Evolutionary conservation across 2,113 vertebrate genomes (phyloP).

Genomic region (Camelus bactrianus): DNA sequence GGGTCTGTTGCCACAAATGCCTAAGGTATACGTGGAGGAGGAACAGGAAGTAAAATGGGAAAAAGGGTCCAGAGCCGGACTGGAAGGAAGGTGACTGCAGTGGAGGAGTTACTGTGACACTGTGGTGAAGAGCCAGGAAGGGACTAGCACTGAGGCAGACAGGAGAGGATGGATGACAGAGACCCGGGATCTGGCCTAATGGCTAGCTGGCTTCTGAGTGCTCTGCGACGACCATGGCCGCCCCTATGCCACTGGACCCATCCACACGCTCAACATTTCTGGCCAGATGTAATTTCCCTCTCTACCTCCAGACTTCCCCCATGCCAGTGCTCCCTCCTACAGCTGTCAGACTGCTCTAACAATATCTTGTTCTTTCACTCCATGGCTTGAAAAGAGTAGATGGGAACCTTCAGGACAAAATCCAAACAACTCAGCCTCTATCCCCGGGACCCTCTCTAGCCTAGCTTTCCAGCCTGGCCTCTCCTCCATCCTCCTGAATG

Average conservation of each 20-base stretch:
- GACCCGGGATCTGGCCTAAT: neutral
- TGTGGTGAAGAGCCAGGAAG: neutral
- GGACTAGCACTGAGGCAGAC: neutral
- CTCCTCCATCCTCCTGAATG: neutral
- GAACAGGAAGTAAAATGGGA: neutral
- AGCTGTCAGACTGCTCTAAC: neutral
- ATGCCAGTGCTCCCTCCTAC: neutral
- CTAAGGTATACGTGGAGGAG: neutral
- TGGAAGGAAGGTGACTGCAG: neutral
- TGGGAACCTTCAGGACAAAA: neutral
- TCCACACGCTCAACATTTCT: neutral
- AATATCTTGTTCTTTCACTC: neutral
- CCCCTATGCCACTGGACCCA: neutral
- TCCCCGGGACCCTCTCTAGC: fast-evolving
- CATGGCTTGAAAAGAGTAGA: neutral
- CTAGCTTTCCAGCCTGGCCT: neutral
- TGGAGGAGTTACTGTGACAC: neutral
- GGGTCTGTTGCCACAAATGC: neutral
- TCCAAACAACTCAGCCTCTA: neutral
- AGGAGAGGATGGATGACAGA: neutral
- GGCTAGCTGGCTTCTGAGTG: neutral
- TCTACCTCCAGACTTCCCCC: neutral
- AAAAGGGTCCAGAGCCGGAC: neutral
- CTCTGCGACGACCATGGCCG: neutral
- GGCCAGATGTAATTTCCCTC: neutral